Evolutionary conservation across 2,113 vertebrate genomes (phyloP).

Genomic region (Delphinapterus leucas): DNA sequence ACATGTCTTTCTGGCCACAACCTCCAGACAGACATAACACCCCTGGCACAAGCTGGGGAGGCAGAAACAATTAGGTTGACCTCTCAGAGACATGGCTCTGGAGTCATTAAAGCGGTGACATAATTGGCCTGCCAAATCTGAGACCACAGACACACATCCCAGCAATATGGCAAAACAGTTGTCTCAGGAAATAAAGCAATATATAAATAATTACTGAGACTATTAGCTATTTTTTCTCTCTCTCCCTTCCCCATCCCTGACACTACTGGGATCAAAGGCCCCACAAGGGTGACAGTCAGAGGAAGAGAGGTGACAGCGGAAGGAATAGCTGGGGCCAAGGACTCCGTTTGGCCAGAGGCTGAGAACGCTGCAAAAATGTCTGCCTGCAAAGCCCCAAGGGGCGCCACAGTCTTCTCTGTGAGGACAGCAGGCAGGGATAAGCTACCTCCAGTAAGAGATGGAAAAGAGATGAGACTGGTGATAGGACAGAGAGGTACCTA

Average conservation of each 20-base stretch:
- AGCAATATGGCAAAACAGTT: slow-evolving; percentile 43
- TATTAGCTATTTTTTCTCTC: background rate
- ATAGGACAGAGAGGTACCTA: background rate
- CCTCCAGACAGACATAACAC: background rate
- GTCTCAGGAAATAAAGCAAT: slow-evolving; percentile 42
- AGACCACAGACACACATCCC: background rate
- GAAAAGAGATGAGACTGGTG: background rate
- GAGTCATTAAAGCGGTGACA: slow-evolving; percentile 29
- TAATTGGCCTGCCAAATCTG: slow-evolving; percentile 19
- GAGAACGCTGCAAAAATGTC: background rate
- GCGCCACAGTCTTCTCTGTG: background rate
- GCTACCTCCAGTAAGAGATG: background rate
- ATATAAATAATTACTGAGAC: slow-evolving; percentile 11
- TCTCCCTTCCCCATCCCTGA: background rate
- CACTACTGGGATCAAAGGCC: background rate
- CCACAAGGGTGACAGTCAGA: background rate
- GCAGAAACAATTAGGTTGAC: slow-evolving; percentile 6
- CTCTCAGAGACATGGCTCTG: background rate
- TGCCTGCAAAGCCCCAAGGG: background rate
- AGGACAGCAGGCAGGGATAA: background rate
- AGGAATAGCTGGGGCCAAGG: background rate
- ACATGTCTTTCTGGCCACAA: background rate
- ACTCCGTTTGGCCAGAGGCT: background rate
- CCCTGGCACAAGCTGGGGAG: background rate
- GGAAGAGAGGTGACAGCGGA: background rate